Evolutionary conservation across 1,140 invertebrate species (phyloP).

Genomic region (Bradynema listronoti): DNA sequence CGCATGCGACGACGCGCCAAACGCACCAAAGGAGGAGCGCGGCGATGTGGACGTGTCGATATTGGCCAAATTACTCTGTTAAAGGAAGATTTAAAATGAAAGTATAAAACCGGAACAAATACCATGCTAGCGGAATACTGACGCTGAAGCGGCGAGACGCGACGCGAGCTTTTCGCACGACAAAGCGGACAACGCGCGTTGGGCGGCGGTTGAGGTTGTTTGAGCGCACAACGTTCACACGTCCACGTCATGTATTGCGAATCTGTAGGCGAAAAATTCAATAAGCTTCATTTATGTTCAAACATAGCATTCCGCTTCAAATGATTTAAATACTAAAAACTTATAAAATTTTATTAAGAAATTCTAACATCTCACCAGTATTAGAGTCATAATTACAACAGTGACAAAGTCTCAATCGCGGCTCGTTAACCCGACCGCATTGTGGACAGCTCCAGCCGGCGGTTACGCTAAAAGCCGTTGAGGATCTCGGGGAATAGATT

Average conservation of each 20-base stretch:
- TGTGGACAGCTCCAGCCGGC: conserved; percentile 15
- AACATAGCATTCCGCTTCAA: conserved; percentile 7
- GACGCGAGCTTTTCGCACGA: conserved; percentile 21
- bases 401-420: conserved; percentile 8
- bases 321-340: not conserved
- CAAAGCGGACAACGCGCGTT: conserved; percentile 32
- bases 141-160: not conserved
- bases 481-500: conserved; percentile 11
- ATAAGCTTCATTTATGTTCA: conserved; percentile 4
- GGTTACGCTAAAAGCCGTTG: not conserved
- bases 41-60: too few relatives aligned
- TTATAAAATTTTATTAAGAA: too few relatives aligned
- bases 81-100: conserved; percentile 6
- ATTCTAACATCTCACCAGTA: conserved; percentile 1
- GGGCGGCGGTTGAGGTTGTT: conserved; percentile 24
- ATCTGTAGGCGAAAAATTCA: conserved; percentile 11
- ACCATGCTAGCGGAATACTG: conserved; percentile 23
- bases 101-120: conserved; percentile 2
- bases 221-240: conserved; percentile 22
- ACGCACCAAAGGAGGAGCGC: too few relatives aligned
- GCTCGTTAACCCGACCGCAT: conserved; percentile 19
- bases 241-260: conserved; percentile 7
- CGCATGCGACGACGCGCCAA: too few relatives aligned
- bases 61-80: conserved; percentile 12
- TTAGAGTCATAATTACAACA: conserved; percentile 16